Evolutionary conservation across 2,888 invertebrate genomes (phyloP).

Genomic region (Caenorhabditis virilis): DNA sequence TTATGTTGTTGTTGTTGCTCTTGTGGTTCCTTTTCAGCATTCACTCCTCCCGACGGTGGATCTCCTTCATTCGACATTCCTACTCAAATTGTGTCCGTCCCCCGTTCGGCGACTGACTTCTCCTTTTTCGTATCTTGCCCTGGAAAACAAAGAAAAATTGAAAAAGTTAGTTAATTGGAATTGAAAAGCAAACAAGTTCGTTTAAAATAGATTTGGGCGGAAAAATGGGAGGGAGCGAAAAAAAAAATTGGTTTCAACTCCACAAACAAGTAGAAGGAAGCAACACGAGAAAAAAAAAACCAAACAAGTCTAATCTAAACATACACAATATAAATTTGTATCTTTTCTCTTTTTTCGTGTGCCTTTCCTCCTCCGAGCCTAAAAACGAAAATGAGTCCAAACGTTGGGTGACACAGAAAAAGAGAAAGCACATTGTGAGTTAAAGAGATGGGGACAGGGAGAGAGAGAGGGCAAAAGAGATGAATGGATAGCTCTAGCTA

Average conservation of each 20-base stretch:
- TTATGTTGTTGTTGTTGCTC: not conserved
- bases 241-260: not conserved
- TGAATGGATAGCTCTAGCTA: not conserved
- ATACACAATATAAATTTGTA: no score
- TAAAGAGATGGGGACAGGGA: constrained; percentile 11
- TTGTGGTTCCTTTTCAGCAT: not conserved
- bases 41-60: constrained; percentile 8
- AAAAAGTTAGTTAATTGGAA: no score
- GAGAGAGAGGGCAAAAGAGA: constrained; percentile 2
- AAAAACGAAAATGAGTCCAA: no score
- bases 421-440: not conserved
- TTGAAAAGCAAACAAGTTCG: not conserved
- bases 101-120: not conserved
- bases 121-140: no score
- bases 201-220: not conserved
- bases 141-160: not conserved
- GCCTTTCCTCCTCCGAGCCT: no score
- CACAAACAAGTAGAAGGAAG: not conserved
- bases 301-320: not conserved
- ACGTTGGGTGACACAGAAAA: not conserved
- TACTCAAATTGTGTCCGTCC: not conserved
- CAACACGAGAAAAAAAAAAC: not conserved
- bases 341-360: no score
- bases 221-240: not conserved
- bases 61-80: constrained; percentile 34